Conservation (phyloP, 2,797 vertebrate species). For the Brachymystax lenok region DNA sequence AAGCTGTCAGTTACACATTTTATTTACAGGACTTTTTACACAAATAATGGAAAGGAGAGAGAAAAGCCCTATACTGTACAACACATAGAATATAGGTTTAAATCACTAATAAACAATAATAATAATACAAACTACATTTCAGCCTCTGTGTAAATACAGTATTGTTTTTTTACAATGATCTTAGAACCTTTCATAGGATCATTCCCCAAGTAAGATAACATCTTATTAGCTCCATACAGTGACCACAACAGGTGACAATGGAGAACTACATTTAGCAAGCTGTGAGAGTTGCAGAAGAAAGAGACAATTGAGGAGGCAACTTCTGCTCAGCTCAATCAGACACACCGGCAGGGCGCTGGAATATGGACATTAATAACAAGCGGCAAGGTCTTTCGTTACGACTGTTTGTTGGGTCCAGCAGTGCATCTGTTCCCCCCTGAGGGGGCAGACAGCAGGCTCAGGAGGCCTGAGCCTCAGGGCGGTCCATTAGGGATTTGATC, state of each 20-base stretch:
- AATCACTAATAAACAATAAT: neutral
- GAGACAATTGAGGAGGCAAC: slow-evolving; percentile 10
- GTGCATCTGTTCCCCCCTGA: slow-evolving; percentile 3
- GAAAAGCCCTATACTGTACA: neutral
- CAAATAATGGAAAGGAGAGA: neutral
- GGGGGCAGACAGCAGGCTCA: slow-evolving; percentile 49
- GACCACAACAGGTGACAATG: neutral
- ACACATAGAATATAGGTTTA: neutral
- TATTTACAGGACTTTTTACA: slow-evolving; percentile 5
- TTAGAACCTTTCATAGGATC: neutral
- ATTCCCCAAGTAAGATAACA: neutral
- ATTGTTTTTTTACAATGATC: neutral
- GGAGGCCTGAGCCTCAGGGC: slow-evolving; percentile 75
- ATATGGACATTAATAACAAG: slow-evolving; percentile 31
- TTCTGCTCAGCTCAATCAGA: slow-evolving; percentile 56
- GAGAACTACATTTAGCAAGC: neutral
- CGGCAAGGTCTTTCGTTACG: slow-evolving; percentile 30
- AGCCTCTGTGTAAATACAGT: neutral
- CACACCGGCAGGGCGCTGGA: slow-evolving; percentile 56
- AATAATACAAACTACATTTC: neutral
- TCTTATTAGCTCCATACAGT: neutral
- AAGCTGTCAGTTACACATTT: neutral
- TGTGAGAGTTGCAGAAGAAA: neutral
- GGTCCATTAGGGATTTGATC: slow-evolving; percentile 95
- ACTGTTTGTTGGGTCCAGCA: slow-evolving; percentile 58